A percentile compares a stretch with the other conserved stretches of the same genome.
Evolutionary conservation across 1,140 invertebrate species (phyloP).

Genomic region (Drosophila trapezifrons): DNA sequence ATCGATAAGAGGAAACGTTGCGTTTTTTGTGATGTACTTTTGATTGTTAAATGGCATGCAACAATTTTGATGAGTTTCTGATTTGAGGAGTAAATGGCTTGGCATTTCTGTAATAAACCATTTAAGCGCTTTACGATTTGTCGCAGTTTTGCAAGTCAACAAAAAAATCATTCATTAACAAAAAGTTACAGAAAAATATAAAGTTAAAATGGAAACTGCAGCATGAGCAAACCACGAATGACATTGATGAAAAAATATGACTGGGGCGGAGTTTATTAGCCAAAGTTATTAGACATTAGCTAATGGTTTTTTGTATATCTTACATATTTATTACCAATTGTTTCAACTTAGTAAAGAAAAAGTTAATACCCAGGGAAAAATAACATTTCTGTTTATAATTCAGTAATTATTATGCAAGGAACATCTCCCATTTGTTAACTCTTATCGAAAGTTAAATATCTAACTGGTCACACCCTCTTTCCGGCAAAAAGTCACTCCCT

Average conservation of each 20-base stretch:
- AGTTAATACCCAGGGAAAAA: neutral
- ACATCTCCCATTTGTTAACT: constrained; percentile 1
- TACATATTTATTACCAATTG: constrained; percentile 32
- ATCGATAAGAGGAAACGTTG: constrained; percentile 25
- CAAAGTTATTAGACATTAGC: constrained; percentile 2
- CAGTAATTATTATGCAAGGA: constrained; percentile 10
- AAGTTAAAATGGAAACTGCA: neutral
- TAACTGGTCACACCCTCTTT: constrained; percentile 6
- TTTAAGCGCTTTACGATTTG: constrained; percentile 61
- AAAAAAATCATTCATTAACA: constrained; percentile 24
- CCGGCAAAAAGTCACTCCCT: neutral
- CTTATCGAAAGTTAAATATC: constrained; percentile 26
- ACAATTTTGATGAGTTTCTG: constrained; percentile 60
- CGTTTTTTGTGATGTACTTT: constrained; percentile 26
- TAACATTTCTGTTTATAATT: neutral
- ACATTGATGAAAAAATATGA: neutral
- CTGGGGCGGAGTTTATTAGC: neutral
- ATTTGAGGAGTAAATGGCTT: constrained; percentile 53
- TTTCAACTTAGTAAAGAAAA: neutral
- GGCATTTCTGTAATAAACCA: constrained; percentile 59
- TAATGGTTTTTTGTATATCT: neutral
- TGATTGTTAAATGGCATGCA: constrained; percentile 50
- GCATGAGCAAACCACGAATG: constrained; percentile 8
- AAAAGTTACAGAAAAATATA: neutral
- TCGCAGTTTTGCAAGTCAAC: constrained; percentile 45